A percentile compares a stretch with the other conserved stretches of the same genome.
phyloP scores from a whole-genome alignment of 2,797 vertebrate genomes.

The Tragopan temminckii region DNA sequence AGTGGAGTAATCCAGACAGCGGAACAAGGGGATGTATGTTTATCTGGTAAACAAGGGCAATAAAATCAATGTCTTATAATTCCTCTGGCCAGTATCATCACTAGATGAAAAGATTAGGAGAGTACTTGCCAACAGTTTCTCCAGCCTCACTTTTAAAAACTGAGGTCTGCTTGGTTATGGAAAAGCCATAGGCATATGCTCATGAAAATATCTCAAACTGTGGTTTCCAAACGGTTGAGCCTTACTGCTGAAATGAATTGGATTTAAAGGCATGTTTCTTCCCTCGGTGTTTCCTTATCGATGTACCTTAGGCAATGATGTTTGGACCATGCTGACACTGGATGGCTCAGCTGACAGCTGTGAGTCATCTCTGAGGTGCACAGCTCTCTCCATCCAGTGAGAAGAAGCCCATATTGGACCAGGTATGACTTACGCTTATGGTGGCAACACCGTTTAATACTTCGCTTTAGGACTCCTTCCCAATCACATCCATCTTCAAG shows the following conservation, averaged over 20 bases:
- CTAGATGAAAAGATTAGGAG: background rate
- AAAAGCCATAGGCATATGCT: background rate
- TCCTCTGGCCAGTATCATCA: background rate
- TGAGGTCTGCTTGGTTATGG: background rate
- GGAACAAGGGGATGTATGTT: too few species aligned
- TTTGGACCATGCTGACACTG: background rate
- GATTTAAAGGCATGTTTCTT: background rate
- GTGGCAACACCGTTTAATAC: background rate
- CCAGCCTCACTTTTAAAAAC: background rate
- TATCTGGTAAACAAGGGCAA: background rate
- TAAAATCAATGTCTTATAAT: background rate
- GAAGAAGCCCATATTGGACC: background rate
- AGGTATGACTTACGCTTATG: fast-evolving
- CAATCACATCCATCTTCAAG: background rate
- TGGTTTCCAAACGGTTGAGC: background rate
- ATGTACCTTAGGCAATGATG: background rate
- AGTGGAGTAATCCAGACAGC: background rate
- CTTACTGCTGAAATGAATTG: background rate
- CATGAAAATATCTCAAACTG: background rate
- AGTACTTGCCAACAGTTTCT: background rate
- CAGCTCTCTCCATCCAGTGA: too few species aligned
- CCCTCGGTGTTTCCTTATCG: background rate
- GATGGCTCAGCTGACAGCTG: background rate
- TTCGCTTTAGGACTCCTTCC: background rate
- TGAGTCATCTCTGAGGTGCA: background rate